Percentiles rank a stretch among this genome's conserved stretches.
phyloP scores from a whole-genome alignment of 1,140 invertebrate species.

The Varroa destructor region DNA sequence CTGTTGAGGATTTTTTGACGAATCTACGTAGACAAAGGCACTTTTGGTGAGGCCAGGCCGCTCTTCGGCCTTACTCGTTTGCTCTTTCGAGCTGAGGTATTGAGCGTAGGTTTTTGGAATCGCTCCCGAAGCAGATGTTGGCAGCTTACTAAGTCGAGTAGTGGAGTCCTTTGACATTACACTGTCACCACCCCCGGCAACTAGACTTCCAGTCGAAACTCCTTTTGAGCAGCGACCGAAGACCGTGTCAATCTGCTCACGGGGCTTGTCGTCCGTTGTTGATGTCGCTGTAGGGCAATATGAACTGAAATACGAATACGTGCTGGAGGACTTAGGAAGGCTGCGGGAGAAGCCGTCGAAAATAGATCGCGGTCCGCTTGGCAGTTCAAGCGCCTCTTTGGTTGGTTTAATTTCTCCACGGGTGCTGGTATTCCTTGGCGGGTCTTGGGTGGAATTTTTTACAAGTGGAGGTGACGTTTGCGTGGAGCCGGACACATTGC shows the following conservation, averaged over 20 bases:
- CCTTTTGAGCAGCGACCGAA: background rate
- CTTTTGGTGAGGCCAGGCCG: slow-evolving; percentile 9
- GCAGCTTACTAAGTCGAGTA: too few species aligned
- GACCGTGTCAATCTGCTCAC: slow-evolving; percentile 4
- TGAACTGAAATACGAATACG: slow-evolving; percentile 15
- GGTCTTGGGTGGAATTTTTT: background rate
- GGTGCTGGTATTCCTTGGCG: background rate
- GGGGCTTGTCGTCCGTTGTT: background rate
- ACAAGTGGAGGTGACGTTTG: slow-evolving; percentile 9
- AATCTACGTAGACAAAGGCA: slow-evolving; percentile 27
- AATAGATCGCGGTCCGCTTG: slow-evolving; percentile 16
- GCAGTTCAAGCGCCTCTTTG: background rate
- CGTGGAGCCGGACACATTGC: slow-evolving; percentile 18
- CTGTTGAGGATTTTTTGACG: slow-evolving; percentile 22
- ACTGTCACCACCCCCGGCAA: background rate
- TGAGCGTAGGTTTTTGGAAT: slow-evolving; percentile 25
- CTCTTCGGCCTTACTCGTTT: background rate
- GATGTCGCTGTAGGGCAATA: background rate
- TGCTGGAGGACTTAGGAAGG: background rate
- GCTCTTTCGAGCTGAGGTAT: slow-evolving; percentile 21
- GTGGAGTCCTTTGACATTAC: too few species aligned
- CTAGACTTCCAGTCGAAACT: background rate
- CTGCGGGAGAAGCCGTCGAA: slow-evolving; percentile 24
- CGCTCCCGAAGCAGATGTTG: slow-evolving; percentile 1
- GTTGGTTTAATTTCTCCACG: background rate